A percentile compares a stretch with the other conserved stretches of the same genome.
These are phyloP conservation scores for Lysiphlebus fabarum DNA, from an alignment of 1,140 invertebrate genomes.

Conservation along the genomic window DNA sequence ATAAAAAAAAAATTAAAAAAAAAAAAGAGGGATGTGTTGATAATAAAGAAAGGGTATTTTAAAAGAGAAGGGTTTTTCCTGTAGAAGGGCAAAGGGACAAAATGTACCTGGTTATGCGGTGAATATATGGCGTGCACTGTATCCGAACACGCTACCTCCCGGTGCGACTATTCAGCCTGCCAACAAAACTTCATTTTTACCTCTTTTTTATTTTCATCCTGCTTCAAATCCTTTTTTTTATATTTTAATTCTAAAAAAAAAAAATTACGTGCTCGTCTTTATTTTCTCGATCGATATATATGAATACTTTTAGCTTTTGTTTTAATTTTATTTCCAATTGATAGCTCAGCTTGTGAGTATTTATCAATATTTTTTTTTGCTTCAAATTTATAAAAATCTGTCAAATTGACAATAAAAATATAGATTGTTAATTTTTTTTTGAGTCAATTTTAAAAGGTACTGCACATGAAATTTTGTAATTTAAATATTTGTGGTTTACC, in stretches of 20 bases:
- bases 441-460: background rate
- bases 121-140: constrained; percentile 31
- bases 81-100: background rate
- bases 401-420: too few species aligned
- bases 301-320: constrained; percentile 22
- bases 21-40: constrained; percentile 4
- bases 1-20: constrained; percentile 17
- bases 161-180: constrained; percentile 25
- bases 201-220: background rate
- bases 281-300: constrained; percentile 35
- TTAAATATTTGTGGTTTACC: constrained; percentile 3
- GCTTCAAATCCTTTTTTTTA: background rate
- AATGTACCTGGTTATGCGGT: background rate
- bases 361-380: background rate
- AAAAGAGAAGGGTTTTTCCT: constrained; percentile 25
- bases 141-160: constrained; percentile 26
- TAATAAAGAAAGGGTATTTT: too few species aligned
- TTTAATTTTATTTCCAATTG: too few species aligned
- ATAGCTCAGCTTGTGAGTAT: background rate
- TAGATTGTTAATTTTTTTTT: too few species aligned
- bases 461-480: constrained; percentile 13
- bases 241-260: constrained; percentile 1
- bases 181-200: constrained; percentile 27
- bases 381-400: too few species aligned
- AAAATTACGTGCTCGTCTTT: background rate